A percentile compares a stretch with the other conserved stretches of the same genome.
Conservation (phyloP, 2,113 vertebrate species). For the Gopherus evgoodei region DNA sequence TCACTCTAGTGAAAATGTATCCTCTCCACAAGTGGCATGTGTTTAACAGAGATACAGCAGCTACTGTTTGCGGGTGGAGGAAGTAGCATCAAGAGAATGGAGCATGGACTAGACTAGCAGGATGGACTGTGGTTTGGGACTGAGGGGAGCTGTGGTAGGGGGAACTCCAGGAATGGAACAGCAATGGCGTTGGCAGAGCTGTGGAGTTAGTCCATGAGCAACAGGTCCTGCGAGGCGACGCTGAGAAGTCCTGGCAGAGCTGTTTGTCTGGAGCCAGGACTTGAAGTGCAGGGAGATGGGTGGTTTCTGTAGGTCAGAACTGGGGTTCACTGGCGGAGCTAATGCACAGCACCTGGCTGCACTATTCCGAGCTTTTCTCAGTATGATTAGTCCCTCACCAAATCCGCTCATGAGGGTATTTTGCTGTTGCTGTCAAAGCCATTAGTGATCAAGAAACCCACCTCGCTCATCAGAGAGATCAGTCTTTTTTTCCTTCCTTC, state of each 20-base stretch:
- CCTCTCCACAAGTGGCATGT: background rate
- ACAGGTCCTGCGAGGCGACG: accelerated
- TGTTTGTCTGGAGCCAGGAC: accelerated
- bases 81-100: background rate
- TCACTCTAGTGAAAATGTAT: background rate
- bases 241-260: background rate
- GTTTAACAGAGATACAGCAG: background rate
- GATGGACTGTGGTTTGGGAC: background rate
- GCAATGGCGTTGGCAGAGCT: background rate
- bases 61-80: no score
- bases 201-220: background rate
- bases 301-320: accelerated
- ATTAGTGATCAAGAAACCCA: background rate
- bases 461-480: accelerated
- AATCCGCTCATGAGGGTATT: accelerated
- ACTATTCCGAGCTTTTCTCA: accelerated
- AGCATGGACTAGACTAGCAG: background rate
- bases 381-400: background rate
- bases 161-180: background rate
- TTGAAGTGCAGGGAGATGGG: background rate
- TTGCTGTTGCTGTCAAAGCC: background rate
- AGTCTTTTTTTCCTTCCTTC: background rate
- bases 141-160: background rate
- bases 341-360: accelerated
- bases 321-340: accelerated